A percentile compares a stretch with the other conserved stretches of the same genome.
Conservation (phyloP, 2,888 invertebrate species). For the Pandemis cinnamomeana region DNA sequence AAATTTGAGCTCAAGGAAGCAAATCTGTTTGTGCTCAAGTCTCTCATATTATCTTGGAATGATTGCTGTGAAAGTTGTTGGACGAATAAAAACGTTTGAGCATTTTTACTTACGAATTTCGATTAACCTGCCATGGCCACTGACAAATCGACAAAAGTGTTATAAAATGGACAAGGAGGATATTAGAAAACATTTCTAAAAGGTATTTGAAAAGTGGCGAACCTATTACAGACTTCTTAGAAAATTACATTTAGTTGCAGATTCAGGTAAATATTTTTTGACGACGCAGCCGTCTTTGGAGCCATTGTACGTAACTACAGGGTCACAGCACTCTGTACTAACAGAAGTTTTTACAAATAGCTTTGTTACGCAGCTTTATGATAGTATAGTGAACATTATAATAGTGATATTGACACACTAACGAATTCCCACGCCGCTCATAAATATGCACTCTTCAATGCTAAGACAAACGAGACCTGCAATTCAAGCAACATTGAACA, state of each 20-base stretch:
- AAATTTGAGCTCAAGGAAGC: conserved; percentile 23
- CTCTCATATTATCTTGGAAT: conserved; percentile 7
- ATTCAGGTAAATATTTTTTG: background rate
- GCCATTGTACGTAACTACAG: background rate
- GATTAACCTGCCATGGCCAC: background rate
- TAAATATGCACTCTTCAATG: conserved; percentile 40
- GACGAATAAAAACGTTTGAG: background rate
- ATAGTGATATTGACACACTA: conserved; percentile 40
- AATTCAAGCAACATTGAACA: conserved; percentile 36
- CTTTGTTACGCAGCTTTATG: conserved; percentile 1
- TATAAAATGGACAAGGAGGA: background rate
- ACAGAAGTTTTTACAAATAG: background rate
- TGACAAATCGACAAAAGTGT: background rate
- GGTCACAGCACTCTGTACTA: conserved; percentile 4
- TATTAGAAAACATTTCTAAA: background rate
- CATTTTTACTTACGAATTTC: background rate
- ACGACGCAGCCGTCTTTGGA: background rate
- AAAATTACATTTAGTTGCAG: background rate
- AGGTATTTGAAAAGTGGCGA: background rate
- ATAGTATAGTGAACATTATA: conserved; percentile 13
- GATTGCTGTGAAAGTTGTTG: background rate
- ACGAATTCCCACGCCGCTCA: conserved; percentile 37
- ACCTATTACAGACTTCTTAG: background rate
- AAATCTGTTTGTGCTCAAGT: background rate
- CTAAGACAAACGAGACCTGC: conserved; percentile 30